Evolutionary conservation across 2,797 vertebrate genomes (phyloP), one percentile per base, ranked within the genome.

Genomic region (Sebastes cheni): DNA sequence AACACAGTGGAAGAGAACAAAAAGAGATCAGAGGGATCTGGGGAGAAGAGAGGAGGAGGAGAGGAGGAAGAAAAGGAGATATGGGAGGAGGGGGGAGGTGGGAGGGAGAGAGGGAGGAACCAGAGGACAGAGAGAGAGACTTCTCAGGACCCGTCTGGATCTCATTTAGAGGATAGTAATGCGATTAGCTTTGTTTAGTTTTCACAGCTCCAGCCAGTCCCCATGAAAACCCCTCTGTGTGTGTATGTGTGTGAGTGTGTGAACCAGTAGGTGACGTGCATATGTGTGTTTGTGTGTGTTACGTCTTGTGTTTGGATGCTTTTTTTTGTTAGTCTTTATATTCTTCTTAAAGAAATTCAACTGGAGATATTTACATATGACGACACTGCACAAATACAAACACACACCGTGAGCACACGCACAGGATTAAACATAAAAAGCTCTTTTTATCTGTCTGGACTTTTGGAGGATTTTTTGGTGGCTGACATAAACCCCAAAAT

Each of bases 111-210:
- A 69, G 56, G 59, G 20, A 34, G 59, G 29, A 61, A 34, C 29
- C 3, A 64, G 61, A 23, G 12, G 59, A 61, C 18, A 61, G 23
- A 64, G 34, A 34, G 70, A 72, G 88, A 76, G 77, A 75, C 61
- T 85, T 81, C 74, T 84, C 84, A 61, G 88, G 86, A 82, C 87
- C 77, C 85, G 92, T 95, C 95, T 96, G 95, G 92, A 90, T 95
- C 93, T 94, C 93, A 94, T 96, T 96, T 96, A 72, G 92, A 88
- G 91, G 91, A 95, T 79, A 92, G 92, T 96, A 96, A 96, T 96
- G 93, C 52, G 93, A 95, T 96, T 96, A 96, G 92, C 91, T 93
- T 94, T 96, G 95, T 96, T 96, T 96, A 95, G 93, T 92, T 95
- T 96, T 96, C 94, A 93, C 94, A 95, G 94, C 93, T 95, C 92